phyloP scores from a whole-genome alignment of 2,797 vertebrate species.

The Aselliscus stoliczkanus region DNA sequence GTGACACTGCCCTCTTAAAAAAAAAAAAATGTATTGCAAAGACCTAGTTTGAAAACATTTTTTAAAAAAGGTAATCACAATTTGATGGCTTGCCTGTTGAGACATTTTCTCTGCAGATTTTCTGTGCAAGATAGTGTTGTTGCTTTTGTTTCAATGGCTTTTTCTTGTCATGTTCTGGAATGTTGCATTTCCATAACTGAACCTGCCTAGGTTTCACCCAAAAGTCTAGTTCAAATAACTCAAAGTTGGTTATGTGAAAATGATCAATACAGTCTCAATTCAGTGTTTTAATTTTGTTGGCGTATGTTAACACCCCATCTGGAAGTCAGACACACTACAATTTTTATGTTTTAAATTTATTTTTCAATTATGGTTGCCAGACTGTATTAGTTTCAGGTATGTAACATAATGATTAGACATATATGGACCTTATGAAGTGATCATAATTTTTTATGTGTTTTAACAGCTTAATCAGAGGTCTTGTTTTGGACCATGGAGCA shows the following conservation, averaged over 20 bases:
- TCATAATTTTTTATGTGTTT: neutral
- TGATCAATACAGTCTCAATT: neutral
- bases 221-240: neutral
- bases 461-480: conserved; percentile 91
- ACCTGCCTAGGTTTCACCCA: neutral
- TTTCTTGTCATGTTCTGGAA: neutral
- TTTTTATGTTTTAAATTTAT: neutral
- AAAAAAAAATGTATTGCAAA: neutral
- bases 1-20: too few relatives aligned
- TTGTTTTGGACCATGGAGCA: conserved; percentile 97
- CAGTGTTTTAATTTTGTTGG: neutral
- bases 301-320: neutral
- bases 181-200: neutral
- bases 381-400: neutral
- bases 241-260: neutral
- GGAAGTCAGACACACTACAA: neutral
- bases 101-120: neutral
- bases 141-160: neutral
- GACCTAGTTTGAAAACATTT: neutral
- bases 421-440: neutral
- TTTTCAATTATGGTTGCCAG: neutral
- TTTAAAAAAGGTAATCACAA: neutral
- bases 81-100: neutral
- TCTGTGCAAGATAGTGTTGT: neutral
- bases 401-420: neutral